Percentiles rank a stretch among this genome's conserved stretches.
Conservation (phyloP, 2,797 vertebrate species). For the Botia almorhae region DNA sequence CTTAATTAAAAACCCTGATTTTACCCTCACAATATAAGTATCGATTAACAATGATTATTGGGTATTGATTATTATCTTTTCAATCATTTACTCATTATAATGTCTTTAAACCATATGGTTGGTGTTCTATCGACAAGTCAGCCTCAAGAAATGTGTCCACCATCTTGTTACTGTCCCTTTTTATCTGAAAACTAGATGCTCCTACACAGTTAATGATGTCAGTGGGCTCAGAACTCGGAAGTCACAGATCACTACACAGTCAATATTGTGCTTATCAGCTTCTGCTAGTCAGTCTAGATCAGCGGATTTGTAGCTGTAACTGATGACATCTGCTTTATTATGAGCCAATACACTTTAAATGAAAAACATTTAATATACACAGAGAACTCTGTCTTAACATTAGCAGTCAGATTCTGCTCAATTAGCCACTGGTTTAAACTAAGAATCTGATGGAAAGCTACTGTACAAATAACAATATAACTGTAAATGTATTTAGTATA, state of each 20-base stretch:
- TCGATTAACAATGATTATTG: not conserved
- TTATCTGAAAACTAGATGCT: conserved; percentile 35
- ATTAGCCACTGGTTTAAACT: not conserved
- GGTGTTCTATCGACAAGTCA: conserved; percentile 39
- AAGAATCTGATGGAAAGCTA: not conserved
- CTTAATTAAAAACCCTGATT: not conserved
- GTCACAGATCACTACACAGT: conserved; percentile 25
- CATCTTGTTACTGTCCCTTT: conserved; percentile 36
- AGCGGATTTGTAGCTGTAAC: conserved; percentile 24
- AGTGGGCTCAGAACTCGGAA: not conserved
- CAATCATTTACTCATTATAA: not conserved
- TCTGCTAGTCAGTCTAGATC: conserved; percentile 15
- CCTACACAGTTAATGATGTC: conserved; percentile 18
- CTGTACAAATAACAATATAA: not conserved
- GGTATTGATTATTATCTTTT: not conserved
- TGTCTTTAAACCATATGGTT: conserved; percentile 25
- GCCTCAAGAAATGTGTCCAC: conserved; percentile 24
- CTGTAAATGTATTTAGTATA: not conserved
- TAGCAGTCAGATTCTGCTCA: not conserved
- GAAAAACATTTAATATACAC: not conserved
- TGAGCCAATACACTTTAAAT: not conserved
- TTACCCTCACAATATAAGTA: not conserved
- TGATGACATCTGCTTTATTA: conserved; percentile 1
- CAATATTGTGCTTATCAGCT: conserved; percentile 48
- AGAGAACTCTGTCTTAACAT: not conserved